Evolutionary conservation across 2,797 vertebrate species (phyloP).

Genomic region (Enteromius treurensis): DNA sequence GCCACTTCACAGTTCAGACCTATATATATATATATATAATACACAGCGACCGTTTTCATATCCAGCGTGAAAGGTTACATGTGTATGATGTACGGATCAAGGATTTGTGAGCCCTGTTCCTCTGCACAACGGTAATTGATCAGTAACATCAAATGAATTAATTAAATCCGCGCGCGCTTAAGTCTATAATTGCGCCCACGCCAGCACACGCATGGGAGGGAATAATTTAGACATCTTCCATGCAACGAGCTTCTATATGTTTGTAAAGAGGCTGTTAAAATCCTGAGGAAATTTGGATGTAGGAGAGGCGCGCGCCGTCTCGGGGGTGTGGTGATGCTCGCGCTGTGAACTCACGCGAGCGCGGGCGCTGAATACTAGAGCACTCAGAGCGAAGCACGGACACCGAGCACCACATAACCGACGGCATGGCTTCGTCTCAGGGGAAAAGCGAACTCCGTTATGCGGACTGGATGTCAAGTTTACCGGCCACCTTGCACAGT

Average conservation of each 20-base stretch:
- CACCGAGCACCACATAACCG: conserved; percentile 67
- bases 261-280: neutral
- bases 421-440: conserved; percentile 93
- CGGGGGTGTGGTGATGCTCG: conserved; percentile 79
- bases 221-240: neutral
- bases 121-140: conserved; percentile 14
- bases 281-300: neutral
- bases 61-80: neutral
- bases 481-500: conserved; percentile 89
- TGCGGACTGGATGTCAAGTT: conserved; percentile 95
- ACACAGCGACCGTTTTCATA: conserved; percentile 27
- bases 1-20: conserved; percentile 53
- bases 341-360: conserved; percentile 67
- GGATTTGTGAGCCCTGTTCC: neutral
- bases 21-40: neutral
- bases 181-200: neutral
- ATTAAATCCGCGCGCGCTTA: conserved; percentile 3
- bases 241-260: neutral
- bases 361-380: conserved; percentile 38
- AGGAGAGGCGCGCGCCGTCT: conserved; percentile 72
- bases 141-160: conserved; percentile 31
- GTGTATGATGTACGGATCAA: neutral
- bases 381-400: conserved; percentile 53
- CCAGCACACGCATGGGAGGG: neutral
- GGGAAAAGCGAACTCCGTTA: conserved; percentile 88